Conservation (phyloP, 1,140 invertebrate species). For the Pygmarrhopalites habei region DNA sequence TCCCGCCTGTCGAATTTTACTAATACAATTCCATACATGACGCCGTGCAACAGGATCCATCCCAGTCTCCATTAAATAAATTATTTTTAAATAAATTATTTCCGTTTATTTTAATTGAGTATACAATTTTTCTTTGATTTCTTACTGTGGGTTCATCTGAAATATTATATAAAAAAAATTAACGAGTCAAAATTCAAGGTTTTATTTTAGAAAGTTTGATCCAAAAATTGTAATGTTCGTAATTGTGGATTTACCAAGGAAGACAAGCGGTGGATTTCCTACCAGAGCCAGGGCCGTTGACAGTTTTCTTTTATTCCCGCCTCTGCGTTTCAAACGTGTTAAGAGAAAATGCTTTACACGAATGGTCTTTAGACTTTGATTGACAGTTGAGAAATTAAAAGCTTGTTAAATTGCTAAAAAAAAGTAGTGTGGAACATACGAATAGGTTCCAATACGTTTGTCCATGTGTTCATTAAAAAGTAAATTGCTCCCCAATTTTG, state of each 20-base stretch:
- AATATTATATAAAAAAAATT: no score
- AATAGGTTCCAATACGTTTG: constrained; percentile 45
- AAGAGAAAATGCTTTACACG: neutral
- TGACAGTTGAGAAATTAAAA: neutral
- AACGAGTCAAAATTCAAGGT: no score
- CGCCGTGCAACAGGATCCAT: constrained; percentile 47
- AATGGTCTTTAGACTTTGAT: no score
- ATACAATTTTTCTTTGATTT: no score
- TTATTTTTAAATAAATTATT: no score
- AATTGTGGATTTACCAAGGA: constrained; percentile 49
- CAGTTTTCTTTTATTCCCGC: constrained; percentile 58
- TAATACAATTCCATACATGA: constrained; percentile 38
- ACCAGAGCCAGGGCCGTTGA: constrained; percentile 56
- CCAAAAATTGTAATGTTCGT: no score
- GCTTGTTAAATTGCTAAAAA: neutral
- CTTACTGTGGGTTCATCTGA: no score
- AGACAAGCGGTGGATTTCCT: constrained; percentile 56
- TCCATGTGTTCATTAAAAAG: constrained; percentile 46
- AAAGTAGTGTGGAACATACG: constrained; percentile 32
- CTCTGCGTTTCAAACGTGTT: constrained; percentile 42
- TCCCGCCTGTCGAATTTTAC: constrained; percentile 27
- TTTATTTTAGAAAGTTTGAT: no score
- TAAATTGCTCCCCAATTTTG: constrained; percentile 42
- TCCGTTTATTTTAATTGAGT: no score
- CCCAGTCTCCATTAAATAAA: no score